A percentile compares a stretch with the other conserved stretches of the same genome.
These are phyloP conservation scores for Hydraecia micacea DNA, from an alignment of 2,888 invertebrate genomes.

Conservation along the genomic window DNA sequence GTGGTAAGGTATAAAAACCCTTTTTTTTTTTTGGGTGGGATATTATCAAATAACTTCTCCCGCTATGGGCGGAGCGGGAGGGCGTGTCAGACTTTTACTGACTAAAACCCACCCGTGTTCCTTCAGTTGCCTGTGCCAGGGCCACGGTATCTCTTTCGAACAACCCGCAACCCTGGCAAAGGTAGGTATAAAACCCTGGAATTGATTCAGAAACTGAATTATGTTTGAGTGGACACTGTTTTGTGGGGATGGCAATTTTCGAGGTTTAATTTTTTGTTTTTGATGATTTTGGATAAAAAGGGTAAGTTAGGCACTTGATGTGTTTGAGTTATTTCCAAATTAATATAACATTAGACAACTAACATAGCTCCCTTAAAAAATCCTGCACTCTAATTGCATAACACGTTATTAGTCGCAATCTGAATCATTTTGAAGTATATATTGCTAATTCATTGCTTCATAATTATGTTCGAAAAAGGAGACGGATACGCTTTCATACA, in stretches of 20 bases:
- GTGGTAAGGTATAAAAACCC: neutral
- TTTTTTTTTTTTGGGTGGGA: too few relatives aligned
- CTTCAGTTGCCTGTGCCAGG: too few relatives aligned
- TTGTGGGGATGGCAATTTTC: constrained; percentile 30
- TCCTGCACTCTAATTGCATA: too few relatives aligned
- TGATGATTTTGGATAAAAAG: neutral
- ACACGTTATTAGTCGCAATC: too few relatives aligned
- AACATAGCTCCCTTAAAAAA: too few relatives aligned
- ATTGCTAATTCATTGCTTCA: neutral
- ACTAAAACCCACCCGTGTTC: too few relatives aligned
- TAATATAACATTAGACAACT: neutral
- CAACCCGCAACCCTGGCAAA: too few relatives aligned
- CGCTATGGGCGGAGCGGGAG: too few relatives aligned
- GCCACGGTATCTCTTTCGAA: too few relatives aligned
- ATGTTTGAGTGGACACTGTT: constrained; percentile 47
- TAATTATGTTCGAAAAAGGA: neutral
- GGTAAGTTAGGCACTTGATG: neutral
- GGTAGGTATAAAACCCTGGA: neutral
- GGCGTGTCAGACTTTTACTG: too few relatives aligned
- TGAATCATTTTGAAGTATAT: neutral
- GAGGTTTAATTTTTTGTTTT: neutral
- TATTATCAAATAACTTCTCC: too few relatives aligned
- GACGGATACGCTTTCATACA: too few relatives aligned
- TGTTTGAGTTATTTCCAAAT: neutral
- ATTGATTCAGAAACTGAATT: constrained; percentile 56